These are phyloP conservation scores for Drosophila sturtevanti DNA, from an alignment of 1,140 invertebrate species.

Conservation along the genomic window DNA sequence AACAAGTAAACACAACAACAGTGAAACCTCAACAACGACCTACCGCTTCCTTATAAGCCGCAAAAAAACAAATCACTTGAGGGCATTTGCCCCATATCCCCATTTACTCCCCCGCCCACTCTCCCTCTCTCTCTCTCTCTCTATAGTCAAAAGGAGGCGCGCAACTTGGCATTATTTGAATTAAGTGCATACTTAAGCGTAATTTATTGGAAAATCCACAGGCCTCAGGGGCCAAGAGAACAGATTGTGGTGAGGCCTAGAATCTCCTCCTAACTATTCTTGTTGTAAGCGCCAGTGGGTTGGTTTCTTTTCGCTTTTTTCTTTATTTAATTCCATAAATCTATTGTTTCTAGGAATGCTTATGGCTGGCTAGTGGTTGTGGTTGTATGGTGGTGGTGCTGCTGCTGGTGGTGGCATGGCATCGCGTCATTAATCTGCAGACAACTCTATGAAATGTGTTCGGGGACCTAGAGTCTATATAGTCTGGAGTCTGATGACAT, in stretches of 20 bases:
- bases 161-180: constrained; percentile 76
- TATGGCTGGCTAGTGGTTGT: constrained; percentile 33
- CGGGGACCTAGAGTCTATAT: constrained; percentile 15
- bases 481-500: constrained; percentile 40
- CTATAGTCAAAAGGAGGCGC: constrained; percentile 8
- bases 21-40: neutral
- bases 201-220: constrained; percentile 82
- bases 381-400: neutral
- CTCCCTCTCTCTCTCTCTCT: neutral
- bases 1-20: constrained; percentile 28
- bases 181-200: constrained; percentile 81
- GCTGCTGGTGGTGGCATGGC: constrained; percentile 15
- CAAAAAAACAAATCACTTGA: constrained; percentile 80
- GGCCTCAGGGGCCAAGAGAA: constrained; percentile 36
- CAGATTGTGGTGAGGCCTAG: constrained; percentile 25
- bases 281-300: constrained; percentile 31
- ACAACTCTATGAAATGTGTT: constrained; percentile 19
- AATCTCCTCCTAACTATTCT: constrained; percentile 3
- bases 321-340: constrained; percentile 44
- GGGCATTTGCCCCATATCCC: constrained; percentile 15
- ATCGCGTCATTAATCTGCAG: constrained; percentile 68
- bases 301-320: constrained; percentile 15
- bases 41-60: constrained; percentile 51
- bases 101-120: constrained; percentile 14
- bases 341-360: constrained; percentile 65